Evolutionary conservation across 2,888 invertebrate genomes (phyloP).

Genomic region (Orthonychiurus folsomi): DNA sequence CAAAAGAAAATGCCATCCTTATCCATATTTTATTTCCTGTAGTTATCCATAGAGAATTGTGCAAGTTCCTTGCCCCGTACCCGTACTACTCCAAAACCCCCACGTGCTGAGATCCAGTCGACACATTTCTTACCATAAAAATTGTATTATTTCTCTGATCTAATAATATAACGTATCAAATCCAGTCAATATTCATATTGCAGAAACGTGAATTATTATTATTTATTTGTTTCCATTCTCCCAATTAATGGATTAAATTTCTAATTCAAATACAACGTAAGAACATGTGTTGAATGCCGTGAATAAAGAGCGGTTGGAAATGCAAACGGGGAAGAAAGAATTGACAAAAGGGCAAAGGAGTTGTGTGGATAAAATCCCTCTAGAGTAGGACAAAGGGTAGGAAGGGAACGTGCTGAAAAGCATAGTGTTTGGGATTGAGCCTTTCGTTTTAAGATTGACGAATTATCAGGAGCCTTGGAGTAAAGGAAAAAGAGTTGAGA

Average conservation of each 20-base stretch:
- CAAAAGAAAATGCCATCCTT: background rate
- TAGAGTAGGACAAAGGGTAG: background rate
- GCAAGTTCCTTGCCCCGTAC: too few relatives aligned
- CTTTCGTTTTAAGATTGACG: constrained; percentile 7
- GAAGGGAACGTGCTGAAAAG: background rate
- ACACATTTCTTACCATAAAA: too few relatives aligned
- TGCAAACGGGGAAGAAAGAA: too few relatives aligned
- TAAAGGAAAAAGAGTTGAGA: background rate
- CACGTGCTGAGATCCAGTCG: too few relatives aligned
- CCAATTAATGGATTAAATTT: constrained; percentile 2
- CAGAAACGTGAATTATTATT: too few relatives aligned
- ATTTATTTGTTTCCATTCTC: too few relatives aligned
- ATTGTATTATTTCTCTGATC: too few relatives aligned
- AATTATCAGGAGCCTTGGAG: constrained; percentile 4
- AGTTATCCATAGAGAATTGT: background rate
- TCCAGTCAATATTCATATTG: too few relatives aligned
- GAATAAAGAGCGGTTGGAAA: constrained; percentile 8
- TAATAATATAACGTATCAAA: too few relatives aligned
- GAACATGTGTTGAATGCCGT: background rate
- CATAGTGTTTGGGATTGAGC: background rate
- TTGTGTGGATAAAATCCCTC: constrained; percentile 7
- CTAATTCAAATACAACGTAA: background rate
- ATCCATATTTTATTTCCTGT: background rate
- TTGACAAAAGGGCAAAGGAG: constrained; percentile 9
- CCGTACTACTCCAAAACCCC: too few relatives aligned